phyloP scores from a whole-genome alignment of 2,113 vertebrate species.

The Larimichthys polyactis region DNA sequence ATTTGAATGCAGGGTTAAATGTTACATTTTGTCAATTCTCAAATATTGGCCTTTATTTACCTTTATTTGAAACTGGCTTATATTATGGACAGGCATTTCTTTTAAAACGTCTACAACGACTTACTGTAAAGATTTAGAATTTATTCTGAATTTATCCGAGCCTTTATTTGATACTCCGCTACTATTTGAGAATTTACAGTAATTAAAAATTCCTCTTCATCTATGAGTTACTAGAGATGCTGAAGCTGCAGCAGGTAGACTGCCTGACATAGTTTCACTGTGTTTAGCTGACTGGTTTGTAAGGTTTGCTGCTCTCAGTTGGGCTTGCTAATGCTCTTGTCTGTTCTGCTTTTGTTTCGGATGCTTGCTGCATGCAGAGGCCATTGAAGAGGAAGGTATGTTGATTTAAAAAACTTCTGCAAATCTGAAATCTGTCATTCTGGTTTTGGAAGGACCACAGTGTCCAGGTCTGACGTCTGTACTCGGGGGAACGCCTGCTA shows the following conservation, averaged over 20 bases:
- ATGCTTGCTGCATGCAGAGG: slow-evolving; percentile 86
- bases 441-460: slow-evolving; percentile 67
- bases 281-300: slow-evolving; percentile 7
- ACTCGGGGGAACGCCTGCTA: slow-evolving; percentile 63
- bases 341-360: slow-evolving; percentile 78
- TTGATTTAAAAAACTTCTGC: slow-evolving; percentile 62
- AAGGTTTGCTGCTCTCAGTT: neutral
- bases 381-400: slow-evolving; percentile 84
- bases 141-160: neutral
- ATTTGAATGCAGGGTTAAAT: neutral
- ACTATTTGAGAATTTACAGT: slow-evolving; percentile 25
- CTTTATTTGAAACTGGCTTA: neutral
- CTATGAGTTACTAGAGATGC: neutral
- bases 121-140: too few species aligned
- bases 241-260: slow-evolving; percentile 2
- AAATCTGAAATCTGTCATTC: slow-evolving; percentile 62
- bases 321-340: slow-evolving; percentile 67
- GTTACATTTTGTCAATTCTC: slow-evolving; percentile 39
- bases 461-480: slow-evolving; percentile 67
- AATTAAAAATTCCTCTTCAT: neutral
- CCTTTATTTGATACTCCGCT: neutral
- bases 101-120: too few species aligned
- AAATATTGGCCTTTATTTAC: slow-evolving; percentile 11
- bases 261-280: neutral
- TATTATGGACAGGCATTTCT: neutral